These are phyloP conservation scores for Schizopygopsis malacanthus DNA, from an alignment of 2,797 vertebrate species.

Conservation along the genomic window DNA sequence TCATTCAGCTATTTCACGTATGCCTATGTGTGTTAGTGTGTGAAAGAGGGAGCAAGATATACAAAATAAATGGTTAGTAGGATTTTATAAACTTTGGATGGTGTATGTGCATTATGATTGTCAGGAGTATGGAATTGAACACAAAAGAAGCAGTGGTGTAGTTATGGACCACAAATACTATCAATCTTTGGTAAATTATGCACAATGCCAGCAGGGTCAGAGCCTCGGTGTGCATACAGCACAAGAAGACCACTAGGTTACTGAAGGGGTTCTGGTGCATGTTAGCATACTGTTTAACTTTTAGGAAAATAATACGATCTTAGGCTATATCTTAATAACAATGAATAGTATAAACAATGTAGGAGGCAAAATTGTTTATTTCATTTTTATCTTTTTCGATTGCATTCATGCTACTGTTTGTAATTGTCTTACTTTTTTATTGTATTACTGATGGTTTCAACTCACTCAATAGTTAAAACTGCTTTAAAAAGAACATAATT, in stretches of 20 bases:
- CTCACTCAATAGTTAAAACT: background rate
- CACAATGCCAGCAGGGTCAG: background rate
- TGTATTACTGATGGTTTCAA: background rate
- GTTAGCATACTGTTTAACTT: background rate
- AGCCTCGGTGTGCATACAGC: constrained; percentile 4
- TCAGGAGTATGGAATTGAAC: constrained; percentile 4
- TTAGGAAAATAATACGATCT: background rate
- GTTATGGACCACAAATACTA: background rate
- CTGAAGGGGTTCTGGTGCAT: background rate
- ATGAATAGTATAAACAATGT: background rate
- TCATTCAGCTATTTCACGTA: constrained; percentile 60
- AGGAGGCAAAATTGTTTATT: background rate
- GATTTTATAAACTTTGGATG: constrained; percentile 10
- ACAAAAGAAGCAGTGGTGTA: background rate
- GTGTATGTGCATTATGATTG: background rate
- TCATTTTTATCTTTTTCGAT: background rate
- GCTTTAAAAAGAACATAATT: background rate
- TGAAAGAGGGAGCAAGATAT: constrained; percentile 21
- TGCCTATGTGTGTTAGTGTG: constrained; percentile 41
- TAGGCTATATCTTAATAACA: background rate
- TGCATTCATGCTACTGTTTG: background rate
- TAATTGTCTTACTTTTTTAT: background rate
- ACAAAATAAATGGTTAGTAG: background rate
- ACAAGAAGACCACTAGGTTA: background rate
- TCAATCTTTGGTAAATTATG: background rate